phyloP scores from a whole-genome alignment of 2,888 invertebrate species.

The Tachina lurida region DNA sequence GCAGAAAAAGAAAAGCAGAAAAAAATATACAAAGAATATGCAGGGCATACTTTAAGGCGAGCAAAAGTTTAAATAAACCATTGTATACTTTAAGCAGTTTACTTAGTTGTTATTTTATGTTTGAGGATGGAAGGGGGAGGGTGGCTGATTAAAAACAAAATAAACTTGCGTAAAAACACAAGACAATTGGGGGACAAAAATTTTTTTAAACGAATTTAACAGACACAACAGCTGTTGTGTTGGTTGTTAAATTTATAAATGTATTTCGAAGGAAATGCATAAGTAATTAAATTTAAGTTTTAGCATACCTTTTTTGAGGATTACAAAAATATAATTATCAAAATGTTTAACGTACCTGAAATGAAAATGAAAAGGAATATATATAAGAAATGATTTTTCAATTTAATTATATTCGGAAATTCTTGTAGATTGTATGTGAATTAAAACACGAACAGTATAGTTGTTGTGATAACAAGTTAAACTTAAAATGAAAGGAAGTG shows the following conservation, averaged over 20 bases:
- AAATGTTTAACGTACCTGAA: slow-evolving; percentile 35
- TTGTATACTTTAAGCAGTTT: slow-evolving; percentile 55
- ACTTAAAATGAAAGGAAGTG: no score
- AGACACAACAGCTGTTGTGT: slow-evolving; percentile 28
- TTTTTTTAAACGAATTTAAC: neutral
- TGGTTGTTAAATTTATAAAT: neutral
- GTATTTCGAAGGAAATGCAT: neutral
- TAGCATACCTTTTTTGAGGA: neutral
- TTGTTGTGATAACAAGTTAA: no score
- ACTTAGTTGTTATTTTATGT: slow-evolving; percentile 39
- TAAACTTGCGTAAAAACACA: neutral
- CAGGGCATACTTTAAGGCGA: slow-evolving; percentile 63
- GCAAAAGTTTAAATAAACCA: slow-evolving; percentile 50
- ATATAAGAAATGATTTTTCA: neutral
- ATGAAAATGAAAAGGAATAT: slow-evolving; percentile 5
- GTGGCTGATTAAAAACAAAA: neutral
- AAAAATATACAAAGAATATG: slow-evolving; percentile 21
- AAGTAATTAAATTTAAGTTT: neutral
- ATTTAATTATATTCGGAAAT: no score
- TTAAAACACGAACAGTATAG: no score
- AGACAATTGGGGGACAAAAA: slow-evolving; percentile 15
- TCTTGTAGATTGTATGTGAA: no score
- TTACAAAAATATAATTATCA: neutral
- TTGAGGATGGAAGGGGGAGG: slow-evolving; percentile 10
- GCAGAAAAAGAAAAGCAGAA: neutral